Base-by-base conservation (phyloP, 1,140 invertebrate species). In the Harpegnathos saltator region DNA sequence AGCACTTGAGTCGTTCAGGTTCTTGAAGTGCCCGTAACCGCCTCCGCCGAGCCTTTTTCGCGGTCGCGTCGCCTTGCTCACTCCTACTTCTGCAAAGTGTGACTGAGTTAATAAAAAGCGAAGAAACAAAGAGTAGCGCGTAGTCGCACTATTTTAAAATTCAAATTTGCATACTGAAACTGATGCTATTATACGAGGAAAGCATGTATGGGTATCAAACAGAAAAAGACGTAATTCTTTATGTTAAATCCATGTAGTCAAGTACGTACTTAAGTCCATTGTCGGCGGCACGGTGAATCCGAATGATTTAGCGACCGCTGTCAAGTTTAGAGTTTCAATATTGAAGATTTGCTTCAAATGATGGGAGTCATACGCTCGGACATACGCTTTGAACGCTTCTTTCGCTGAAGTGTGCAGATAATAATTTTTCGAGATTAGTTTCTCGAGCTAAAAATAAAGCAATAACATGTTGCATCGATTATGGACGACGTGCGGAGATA, bases 301-400 rank as follows among this genome's bases (percentile, higher is more conserved):
- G 95, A 99, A 99, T 1, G 98, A 99, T 92, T 97, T 96, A 1
- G 97, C 97, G 0, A 99, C 97, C 93, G 97, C 97, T 5, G 96
- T 95, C 62, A 99, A 94, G 94, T 99, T 98, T 65, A 99, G 94
- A 0, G 97, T 99, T 85, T 98, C 97, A 48, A 99, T 96, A 93
- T 99, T 97, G 94, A 99, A 99, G 85, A 99, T 99, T 19, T 97
- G 96, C 92, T 99, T 99, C 83, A 99, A 95, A 91, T 98, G 97
- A 94, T 99, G 99, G 1, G 98, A 99, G 91, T 99, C 98, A 92
- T 99, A 99, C 0, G 99, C 98, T 82, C 99, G 95, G 0, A 99
- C 96, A 93, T 99, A 99, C 1, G 97, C 96, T 93, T 99, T 99
- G 94, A 98, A 99, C 0, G 98, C 99, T 94, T 99, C 99, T 92